These are phyloP conservation scores for Sinocyclocheilus rhinocerous DNA, from an alignment of 2,113 vertebrate species.

Conservation along the genomic window DNA sequence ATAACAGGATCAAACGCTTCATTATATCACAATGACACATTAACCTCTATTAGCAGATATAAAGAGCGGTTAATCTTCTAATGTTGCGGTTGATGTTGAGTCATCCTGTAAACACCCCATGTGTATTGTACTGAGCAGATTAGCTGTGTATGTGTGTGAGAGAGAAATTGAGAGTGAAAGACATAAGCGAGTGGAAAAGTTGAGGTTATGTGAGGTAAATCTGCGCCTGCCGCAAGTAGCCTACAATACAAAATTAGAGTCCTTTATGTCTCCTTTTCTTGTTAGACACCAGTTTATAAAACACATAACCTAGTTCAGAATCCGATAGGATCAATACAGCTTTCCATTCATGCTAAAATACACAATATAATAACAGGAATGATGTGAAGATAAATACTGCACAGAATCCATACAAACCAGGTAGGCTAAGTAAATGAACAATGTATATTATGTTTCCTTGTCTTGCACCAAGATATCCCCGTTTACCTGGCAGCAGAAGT, in stretches of 20 bases:
- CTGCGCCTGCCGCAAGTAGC: background rate
- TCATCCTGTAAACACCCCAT: constrained; percentile 32
- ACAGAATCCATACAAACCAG: background rate
- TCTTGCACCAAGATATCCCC: background rate
- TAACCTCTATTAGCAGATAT: constrained; percentile 16
- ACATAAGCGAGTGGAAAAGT: background rate
- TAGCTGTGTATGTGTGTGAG: background rate
- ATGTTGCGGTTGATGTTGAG: background rate
- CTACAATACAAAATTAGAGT: background rate
- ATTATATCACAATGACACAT: constrained; percentile 31
- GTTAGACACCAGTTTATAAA: background rate
- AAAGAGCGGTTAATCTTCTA: constrained; percentile 16
- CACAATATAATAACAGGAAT: background rate
- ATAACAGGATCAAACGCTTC: constrained; percentile 11
- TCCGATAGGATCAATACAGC: background rate
- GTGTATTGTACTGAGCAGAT: background rate
- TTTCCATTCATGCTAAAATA: background rate
- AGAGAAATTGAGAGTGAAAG: background rate
- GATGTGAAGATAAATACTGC: background rate
- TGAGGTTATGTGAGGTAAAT: background rate
- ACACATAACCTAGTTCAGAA: background rate
- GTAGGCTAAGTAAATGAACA: background rate
- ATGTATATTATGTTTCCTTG: background rate
- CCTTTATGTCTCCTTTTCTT: background rate
- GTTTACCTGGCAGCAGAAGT: background rate